Conservation (phyloP, 1,140 invertebrate genomes). For the Calycopis cecrops region DNA sequence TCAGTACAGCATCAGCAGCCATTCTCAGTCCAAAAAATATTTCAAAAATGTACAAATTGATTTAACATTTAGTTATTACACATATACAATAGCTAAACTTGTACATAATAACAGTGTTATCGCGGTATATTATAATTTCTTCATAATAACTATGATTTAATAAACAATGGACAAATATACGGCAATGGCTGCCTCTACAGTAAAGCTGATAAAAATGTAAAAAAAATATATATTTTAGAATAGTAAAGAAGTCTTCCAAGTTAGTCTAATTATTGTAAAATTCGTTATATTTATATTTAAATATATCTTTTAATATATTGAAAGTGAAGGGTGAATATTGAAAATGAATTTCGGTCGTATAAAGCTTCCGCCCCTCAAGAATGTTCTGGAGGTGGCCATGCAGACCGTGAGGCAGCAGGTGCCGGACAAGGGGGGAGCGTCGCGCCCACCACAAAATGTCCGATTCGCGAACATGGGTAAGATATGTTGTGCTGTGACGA, state of each 20-base stretch:
- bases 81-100: background rate
- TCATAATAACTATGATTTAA: constrained; percentile 10
- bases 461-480: constrained; percentile 78
- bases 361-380: constrained; percentile 81
- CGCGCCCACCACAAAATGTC: constrained; percentile 77
- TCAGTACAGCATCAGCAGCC: constrained; percentile 35
- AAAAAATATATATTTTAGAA: constrained; percentile 2
- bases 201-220: constrained; percentile 21
- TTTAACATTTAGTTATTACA: background rate
- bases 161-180: constrained; percentile 13
- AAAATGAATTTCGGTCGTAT: constrained; percentile 73
- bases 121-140: background rate
- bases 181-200: constrained; percentile 30
- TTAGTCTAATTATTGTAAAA: constrained; percentile 37
- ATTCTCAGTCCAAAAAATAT: constrained; percentile 45
- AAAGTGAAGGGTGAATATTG: background rate
- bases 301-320: background rate
- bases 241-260: constrained; percentile 69
- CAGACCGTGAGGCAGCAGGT: constrained; percentile 86
- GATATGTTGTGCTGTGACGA: constrained; percentile 22
- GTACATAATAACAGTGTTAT: constrained; percentile 8
- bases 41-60: constrained; percentile 30
- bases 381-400: constrained; percentile 86
- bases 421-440: constrained; percentile 79
- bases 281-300: constrained; percentile 16